Base-by-base conservation (phyloP, 2,113 vertebrate species). In the Hippocampus abdominalis region DNA sequence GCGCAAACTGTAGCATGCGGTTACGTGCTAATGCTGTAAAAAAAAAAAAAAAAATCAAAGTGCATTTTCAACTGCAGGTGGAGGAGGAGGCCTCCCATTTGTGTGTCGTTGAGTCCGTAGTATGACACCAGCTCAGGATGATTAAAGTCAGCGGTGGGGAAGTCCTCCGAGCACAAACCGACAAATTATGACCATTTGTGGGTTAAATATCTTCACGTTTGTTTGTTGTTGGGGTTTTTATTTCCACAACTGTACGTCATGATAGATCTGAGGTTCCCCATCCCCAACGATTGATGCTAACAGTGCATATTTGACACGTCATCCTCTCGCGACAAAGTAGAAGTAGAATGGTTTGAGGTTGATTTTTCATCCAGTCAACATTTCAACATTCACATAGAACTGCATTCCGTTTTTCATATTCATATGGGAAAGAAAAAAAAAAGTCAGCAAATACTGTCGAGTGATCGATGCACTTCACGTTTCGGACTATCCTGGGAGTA, bases 11-110 rank as follows among this genome's bases (percentile, higher is more conserved):
- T 2, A 48, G 29, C 32, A 25, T 56, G 68, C 64, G 62, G 70
- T 70, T 54, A 74, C 2, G 32, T 53, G 78, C 48, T 46, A 71
- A 73, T 74, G 73, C 79, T 80, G 29, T 44, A 56, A 56, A 32
- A 29, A 29, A 32, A 32, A 32, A 32, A 32, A 32, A 36, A 36
- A 36, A 70, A 69, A 54, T 82, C 59, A 89, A 86, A 86, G 84
- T 87, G 85, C 81, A 81, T 86, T 83, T 88, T 75, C 25, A 75
- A 74, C 25, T 62, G 77, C 81, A 83, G 80, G 75, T 48, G 40
- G 64, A 76, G 73, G 64, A 73, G 54, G 74, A 65, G 72, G 13
- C 23, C 8, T 21, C 59, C n/a, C 53, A 21, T 68, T 39, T 60
- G 51, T 46, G 65, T 74, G 46, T 57, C 62, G 32, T 56, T 62